Evolutionary conservation across 2,113 vertebrate genomes (phyloP).

Genomic region (Aleadryas rufinucha): DNA sequence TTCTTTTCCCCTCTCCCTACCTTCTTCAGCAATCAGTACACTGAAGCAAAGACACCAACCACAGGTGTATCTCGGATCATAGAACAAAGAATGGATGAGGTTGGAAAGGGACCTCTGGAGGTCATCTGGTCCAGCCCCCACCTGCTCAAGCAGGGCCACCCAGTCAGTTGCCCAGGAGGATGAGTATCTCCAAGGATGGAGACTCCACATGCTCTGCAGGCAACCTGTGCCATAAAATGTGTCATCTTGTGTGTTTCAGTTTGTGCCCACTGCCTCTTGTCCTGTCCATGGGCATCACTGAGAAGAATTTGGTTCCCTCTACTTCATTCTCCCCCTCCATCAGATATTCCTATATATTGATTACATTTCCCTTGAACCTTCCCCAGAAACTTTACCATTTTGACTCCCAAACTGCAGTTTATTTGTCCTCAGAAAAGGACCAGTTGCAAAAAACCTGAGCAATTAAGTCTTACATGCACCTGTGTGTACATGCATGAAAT

Average conservation of each 20-base stretch:
- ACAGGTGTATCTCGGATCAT: accelerated
- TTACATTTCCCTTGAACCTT: background rate
- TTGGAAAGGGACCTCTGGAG: background rate
- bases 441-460: background rate
- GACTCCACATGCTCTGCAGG: background rate
- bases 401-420: background rate
- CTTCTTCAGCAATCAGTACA: background rate
- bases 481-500: background rate
- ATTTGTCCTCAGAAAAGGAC: background rate
- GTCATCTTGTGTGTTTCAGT: background rate
- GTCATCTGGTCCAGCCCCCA: background rate
- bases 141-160: background rate
- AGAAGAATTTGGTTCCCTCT: background rate
- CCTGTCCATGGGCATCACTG: background rate
- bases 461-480: background rate
- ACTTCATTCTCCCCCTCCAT: background rate
- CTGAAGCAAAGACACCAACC: background rate
- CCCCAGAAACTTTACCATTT: background rate
- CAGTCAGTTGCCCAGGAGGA: background rate
- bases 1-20: background rate
- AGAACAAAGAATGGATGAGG: background rate
- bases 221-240: background rate
- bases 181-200: background rate
- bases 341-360: background rate
- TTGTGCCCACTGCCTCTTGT: background rate